Evolutionary conservation across 2,113 vertebrate species (phyloP).

Genomic region (Trematomus loennbergii): DNA sequence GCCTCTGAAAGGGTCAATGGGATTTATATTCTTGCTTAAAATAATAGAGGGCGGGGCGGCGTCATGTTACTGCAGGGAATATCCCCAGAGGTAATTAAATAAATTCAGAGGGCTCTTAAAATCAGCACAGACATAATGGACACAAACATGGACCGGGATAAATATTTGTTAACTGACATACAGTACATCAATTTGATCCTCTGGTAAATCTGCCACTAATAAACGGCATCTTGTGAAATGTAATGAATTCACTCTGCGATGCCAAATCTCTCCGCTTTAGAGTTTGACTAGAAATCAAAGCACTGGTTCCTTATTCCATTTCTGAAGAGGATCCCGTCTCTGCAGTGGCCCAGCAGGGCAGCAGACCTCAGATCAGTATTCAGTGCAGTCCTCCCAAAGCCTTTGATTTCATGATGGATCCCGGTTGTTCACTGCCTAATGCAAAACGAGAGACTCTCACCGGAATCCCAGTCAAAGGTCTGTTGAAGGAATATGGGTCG

Average conservation of each 20-base stretch:
- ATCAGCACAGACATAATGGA: conserved; percentile 19
- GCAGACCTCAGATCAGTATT: conserved; percentile 80
- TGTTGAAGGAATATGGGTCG: conserved; percentile 51
- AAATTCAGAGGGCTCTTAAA: conserved; percentile 28
- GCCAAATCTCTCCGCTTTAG: not conserved
- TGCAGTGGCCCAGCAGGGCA: conserved; percentile 72
- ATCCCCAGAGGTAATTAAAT: conserved; percentile 42
- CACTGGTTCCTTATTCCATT: conserved; percentile 55
- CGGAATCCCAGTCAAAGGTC: conserved; percentile 71
- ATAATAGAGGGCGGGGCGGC: conserved; percentile 56
- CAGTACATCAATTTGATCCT: conserved; percentile 2
- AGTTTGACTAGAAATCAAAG: conserved; percentile 58
- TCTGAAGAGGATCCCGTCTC: conserved; percentile 65
- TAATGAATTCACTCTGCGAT: not conserved
- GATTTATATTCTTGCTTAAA: conserved; percentile 67
- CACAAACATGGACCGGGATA: conserved; percentile 28
- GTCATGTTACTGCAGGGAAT: conserved; percentile 51
- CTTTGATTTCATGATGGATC: conserved; percentile 83
- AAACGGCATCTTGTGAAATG: conserved; percentile 2
- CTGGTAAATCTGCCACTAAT: conserved; percentile 14
- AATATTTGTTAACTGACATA: conserved; percentile 39
- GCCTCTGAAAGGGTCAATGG: conserved; percentile 67
- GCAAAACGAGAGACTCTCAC: conserved; percentile 74
- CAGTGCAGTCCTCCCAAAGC: conserved; percentile 72
- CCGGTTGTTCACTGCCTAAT: conserved; percentile 77